phyloP scores from a whole-genome alignment of 1,140 invertebrate species.

The Ephestia elutella region DNA sequence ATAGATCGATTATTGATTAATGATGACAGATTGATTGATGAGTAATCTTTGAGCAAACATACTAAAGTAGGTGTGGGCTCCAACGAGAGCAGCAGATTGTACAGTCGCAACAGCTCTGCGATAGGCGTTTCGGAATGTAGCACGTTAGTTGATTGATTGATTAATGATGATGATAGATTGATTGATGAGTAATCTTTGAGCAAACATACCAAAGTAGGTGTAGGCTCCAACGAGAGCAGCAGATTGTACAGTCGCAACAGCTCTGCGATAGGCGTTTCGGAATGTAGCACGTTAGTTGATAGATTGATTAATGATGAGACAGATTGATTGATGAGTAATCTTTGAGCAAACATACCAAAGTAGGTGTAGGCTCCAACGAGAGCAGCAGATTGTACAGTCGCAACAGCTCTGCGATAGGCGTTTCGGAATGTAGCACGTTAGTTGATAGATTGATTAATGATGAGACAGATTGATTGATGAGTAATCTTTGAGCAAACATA shows the following conservation, averaged over 20 bases:
- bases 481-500: slow-evolving; percentile 11
- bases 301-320: slow-evolving; percentile 40
- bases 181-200: background rate
- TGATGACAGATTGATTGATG: background rate
- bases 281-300: slow-evolving; percentile 45
- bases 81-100: slow-evolving; percentile 48
- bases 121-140: slow-evolving; percentile 45
- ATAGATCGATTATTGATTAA: too few species aligned
- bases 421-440: slow-evolving; percentile 44
- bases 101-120: slow-evolving; percentile 42
- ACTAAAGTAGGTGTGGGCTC: slow-evolving; percentile 55
- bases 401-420: slow-evolving; percentile 43
- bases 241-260: slow-evolving; percentile 50
- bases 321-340: background rate
- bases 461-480: background rate
- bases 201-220: slow-evolving; percentile 44
- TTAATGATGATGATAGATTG: too few species aligned
- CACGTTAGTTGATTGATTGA: too few species aligned
- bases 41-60: background rate
- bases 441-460: too few species aligned
- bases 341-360: slow-evolving; percentile 37
- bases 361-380: slow-evolving; percentile 49
- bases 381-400: slow-evolving; percentile 49
- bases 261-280: slow-evolving; percentile 44
- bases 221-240: slow-evolving; percentile 47